Base-by-base conservation (phyloP, 2,113 vertebrate genomes). In the Oriolus oriolus region DNA sequence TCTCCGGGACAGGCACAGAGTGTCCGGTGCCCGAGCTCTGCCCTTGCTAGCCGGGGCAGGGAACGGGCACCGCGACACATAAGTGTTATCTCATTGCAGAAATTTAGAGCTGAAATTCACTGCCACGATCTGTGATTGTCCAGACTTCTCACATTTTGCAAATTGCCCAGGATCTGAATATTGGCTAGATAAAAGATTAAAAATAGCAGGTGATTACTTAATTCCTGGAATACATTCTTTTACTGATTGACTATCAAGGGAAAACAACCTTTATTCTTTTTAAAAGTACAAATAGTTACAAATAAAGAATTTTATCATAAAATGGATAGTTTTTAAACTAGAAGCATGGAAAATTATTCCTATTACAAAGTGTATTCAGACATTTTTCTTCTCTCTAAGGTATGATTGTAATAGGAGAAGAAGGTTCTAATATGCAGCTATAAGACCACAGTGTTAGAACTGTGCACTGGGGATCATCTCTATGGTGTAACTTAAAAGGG, bases 191-290 rank as follows among this genome's bases (percentile, higher is more conserved):
- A 86, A 89, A 95, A 65, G 78, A 75, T 73, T 88, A 88, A 90
- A 93, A 96, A 60, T 90, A 95, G 74, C 74, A 79, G 69, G 81
- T 91, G 49, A 73, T 87, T 69, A 65, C 65, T 89, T 92, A 88
- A 71, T 84, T 89, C 75, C 33, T 52, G 47, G 53, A 85, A 64
- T 68, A 71, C n/a, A 41, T 94, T 91, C 16, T 89, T 87, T 89
- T 90, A 39, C 44, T 90, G 74, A 54, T 61, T 69, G 44, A 56
- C 59, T 91, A 37, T 87, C 53, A 64, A 68, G 18, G 82, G 41
- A 73, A 65, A 73, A 69, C 28, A 88, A 39, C 41, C 57, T 71
- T 82, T 89, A 63, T 85, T 84, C 6, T 85, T 94, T 91, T 85
- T 14, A 76, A 70, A 90, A 71, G 65, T 49, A 45, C 41, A 82